phyloP scores from a whole-genome alignment of 2,888 invertebrate genomes.

The Lapara coniferarum region DNA sequence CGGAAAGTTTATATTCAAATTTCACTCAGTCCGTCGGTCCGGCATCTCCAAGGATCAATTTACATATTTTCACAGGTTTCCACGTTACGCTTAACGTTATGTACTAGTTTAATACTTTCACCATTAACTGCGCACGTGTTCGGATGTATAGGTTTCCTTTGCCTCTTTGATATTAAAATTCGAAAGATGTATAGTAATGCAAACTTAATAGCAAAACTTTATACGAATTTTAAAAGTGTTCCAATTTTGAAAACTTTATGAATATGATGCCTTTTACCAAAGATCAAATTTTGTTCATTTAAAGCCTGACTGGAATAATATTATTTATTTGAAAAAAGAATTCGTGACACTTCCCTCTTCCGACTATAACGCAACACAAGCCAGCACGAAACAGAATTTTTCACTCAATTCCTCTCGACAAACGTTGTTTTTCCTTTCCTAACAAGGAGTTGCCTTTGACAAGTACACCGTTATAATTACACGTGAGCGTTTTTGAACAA shows the following conservation, averaged over 20 bases:
- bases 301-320: not conserved
- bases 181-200: not conserved
- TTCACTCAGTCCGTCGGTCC: conserved; percentile 76
- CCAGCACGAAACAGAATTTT: not conserved
- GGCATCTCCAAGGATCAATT: conserved; percentile 82
- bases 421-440: conserved; percentile 29
- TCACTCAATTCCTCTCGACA: conserved; percentile 10
- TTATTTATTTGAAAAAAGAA: not conserved
- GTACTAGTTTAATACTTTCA: conserved; percentile 39
- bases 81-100: conserved; percentile 70
- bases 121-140: conserved; percentile 22
- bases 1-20: conserved; percentile 83
- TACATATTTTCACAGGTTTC: conserved; percentile 83
- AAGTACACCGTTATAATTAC: conserved; percentile 67
- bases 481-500: conserved; percentile 64
- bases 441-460: conserved; percentile 53
- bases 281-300: not conserved
- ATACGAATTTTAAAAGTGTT: not conserved
- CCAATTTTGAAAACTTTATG: not conserved
- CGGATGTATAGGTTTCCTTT: conserved; percentile 38
- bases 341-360: not conserved
- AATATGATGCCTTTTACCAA: not conserved
- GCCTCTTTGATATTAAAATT: conserved; percentile 18
- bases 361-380: not conserved
- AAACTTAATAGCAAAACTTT: not conserved